Percentiles rank a stretch among this genome's conserved stretches.
phyloP scores from a whole-genome alignment of 1,140 invertebrate genomes.

The Sitobion miscanthi region DNA sequence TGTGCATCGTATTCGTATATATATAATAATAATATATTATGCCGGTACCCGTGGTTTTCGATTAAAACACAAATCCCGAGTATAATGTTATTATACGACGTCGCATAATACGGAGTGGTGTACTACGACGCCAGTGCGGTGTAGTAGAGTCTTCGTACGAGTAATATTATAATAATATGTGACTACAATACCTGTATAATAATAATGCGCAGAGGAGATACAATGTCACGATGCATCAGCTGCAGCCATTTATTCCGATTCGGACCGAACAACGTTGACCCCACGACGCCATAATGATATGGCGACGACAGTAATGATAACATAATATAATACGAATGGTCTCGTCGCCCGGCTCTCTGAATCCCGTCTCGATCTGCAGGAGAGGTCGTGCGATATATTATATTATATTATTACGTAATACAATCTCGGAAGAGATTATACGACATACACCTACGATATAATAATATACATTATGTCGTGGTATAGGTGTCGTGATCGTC shows the following conservation, averaged over 20 bases:
- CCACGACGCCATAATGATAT: background rate
- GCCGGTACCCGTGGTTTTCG: background rate
- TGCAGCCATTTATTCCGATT: background rate
- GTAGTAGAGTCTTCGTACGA: too few species aligned
- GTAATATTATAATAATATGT: too few species aligned
- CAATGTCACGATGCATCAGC: background rate
- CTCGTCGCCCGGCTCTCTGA: background rate
- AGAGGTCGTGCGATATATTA: background rate
- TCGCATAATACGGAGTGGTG: too few species aligned
- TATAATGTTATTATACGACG: background rate
- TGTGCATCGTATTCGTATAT: too few species aligned
- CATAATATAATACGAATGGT: background rate
- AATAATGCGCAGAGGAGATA: background rate
- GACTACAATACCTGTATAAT: background rate
- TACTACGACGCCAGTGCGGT: too few species aligned
- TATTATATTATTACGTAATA: background rate
- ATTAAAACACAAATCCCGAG: background rate
- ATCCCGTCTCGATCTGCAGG: background rate
- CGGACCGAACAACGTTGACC: background rate
- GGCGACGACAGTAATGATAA: too few species aligned
- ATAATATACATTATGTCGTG: too few species aligned
- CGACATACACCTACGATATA: too few species aligned
- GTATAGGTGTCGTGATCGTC: too few species aligned
- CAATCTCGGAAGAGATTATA: background rate
- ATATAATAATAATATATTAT: constrained; percentile 1